Conservation (phyloP, 2,113 vertebrate genomes). For the Fregetta grallaria region DNA sequence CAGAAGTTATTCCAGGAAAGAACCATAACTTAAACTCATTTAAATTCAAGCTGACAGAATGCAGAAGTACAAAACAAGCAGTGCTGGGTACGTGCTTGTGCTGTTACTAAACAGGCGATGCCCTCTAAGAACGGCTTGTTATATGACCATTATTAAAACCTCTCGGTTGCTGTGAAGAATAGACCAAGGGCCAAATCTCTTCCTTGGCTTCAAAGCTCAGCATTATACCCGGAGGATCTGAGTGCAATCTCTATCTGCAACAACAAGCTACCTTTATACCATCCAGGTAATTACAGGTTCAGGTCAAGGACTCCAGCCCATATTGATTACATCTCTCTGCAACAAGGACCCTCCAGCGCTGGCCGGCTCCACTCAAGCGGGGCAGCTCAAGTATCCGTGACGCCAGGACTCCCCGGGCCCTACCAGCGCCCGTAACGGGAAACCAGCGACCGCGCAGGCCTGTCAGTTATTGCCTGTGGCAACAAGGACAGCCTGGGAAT, state of each 20-base stretch:
- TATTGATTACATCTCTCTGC: conserved; percentile 79
- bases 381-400: conserved; percentile 72
- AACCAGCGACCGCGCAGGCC: conserved; percentile 68
- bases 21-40: not conserved
- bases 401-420: conserved; percentile 66
- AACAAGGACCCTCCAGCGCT: conserved; percentile 70
- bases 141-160: conserved; percentile 51
- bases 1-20: not conserved
- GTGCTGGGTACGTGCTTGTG: not conserved
- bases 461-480: conserved; percentile 76
- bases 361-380: conserved; percentile 60
- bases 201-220: conserved; percentile 51
- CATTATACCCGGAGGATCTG: conserved; percentile 35
- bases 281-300: conserved; percentile 83
- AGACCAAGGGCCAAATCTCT: conserved; percentile 60
- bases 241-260: conserved; percentile 77
- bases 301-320: conserved; percentile 77
- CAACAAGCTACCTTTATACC: conserved; percentile 83
- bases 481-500: conserved; percentile 72
- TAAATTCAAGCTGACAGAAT: not conserved
- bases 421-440: conserved; percentile 71
- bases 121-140: conserved; percentile 45
- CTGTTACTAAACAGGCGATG: conserved; percentile 9
- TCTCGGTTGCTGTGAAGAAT: conserved; percentile 47
- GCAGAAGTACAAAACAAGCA: not conserved